A percentile compares a stretch with the other conserved stretches of the same genome.
These are phyloP conservation scores for Oligia latruncula DNA, from an alignment of 2,888 invertebrate genomes.

Conservation along the genomic window DNA sequence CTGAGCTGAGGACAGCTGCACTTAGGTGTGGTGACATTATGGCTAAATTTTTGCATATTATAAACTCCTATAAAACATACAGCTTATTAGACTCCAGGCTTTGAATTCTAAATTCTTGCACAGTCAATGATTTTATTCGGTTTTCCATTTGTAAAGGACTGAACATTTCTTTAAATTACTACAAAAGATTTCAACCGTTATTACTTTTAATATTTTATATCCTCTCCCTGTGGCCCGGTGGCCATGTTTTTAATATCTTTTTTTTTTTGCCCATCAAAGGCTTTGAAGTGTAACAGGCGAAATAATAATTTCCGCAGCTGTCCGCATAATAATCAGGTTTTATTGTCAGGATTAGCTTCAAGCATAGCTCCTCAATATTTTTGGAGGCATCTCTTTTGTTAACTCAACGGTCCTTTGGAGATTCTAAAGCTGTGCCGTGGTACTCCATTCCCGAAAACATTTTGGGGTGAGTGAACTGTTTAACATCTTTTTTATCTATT, in stretches of 20 bases:
- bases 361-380: slow-evolving; percentile 34
- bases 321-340: slow-evolving; percentile 56
- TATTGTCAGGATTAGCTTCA: slow-evolving; percentile 53
- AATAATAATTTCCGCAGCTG: slow-evolving; percentile 64
- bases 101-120: slow-evolving; percentile 11
- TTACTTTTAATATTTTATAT: slow-evolving; percentile 23
- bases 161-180: not conserved
- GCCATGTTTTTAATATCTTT: slow-evolving; percentile 30
- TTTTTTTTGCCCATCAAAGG: slow-evolving; percentile 31
- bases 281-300: slow-evolving; percentile 53
- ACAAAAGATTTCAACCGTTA: not conserved
- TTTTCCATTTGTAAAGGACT: slow-evolving; percentile 1
- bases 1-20: slow-evolving; percentile 58
- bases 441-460: slow-evolving; percentile 11
- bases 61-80: not conserved
- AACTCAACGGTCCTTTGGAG: slow-evolving; percentile 24
- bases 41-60: slow-evolving; percentile 43
- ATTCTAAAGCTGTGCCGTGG: slow-evolving; percentile 22
- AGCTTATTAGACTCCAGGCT: not conserved
- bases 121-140: not conserved
- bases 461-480: slow-evolving; percentile 57
- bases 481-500: slow-evolving; percentile 24
- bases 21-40: slow-evolving; percentile 53
- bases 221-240: slow-evolving; percentile 1
- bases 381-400: slow-evolving; percentile 38